Evolutionary conservation across 1,140 invertebrate species (phyloP).

Genomic region (Caenorhabditis latens): DNA sequence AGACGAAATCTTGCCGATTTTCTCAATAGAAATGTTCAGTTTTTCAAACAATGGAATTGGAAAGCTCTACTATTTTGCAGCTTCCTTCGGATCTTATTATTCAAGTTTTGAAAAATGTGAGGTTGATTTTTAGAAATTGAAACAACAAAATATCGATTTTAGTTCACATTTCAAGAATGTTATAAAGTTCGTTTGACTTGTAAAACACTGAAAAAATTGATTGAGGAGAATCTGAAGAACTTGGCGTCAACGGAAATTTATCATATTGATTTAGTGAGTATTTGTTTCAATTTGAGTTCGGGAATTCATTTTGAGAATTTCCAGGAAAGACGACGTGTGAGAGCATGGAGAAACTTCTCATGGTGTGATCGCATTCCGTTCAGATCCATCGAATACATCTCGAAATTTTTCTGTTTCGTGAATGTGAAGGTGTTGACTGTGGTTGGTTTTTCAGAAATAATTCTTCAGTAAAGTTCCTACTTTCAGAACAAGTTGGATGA

Average conservation of each 20-base stretch:
- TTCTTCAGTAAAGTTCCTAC: not conserved
- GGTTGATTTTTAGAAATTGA: not conserved
- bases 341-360: constrained; percentile 41
- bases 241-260: not conserved
- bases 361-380: constrained; percentile 35
- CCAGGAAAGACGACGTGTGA: constrained; percentile 29
- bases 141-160: not conserved
- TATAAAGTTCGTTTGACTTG: not conserved
- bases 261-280: constrained; percentile 30
- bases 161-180: not conserved
- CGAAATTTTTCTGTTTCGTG: constrained; percentile 37
- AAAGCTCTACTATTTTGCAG: not conserved
- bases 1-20: too few species aligned
- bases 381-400: not conserved
- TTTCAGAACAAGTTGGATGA: constrained; percentile 18
- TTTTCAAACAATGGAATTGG: constrained; percentile 17
- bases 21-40: too few species aligned
- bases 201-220: not conserved
- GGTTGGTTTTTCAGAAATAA: not conserved
- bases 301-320: not conserved
- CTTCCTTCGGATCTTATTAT: constrained; percentile 3
- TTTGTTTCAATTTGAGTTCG: not conserved
- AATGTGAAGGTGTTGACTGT: constrained; percentile 37
- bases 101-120: not conserved
- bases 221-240: not conserved